Conservation (phyloP, 1,140 invertebrate genomes). For the Drosophila willistoni region DNA sequence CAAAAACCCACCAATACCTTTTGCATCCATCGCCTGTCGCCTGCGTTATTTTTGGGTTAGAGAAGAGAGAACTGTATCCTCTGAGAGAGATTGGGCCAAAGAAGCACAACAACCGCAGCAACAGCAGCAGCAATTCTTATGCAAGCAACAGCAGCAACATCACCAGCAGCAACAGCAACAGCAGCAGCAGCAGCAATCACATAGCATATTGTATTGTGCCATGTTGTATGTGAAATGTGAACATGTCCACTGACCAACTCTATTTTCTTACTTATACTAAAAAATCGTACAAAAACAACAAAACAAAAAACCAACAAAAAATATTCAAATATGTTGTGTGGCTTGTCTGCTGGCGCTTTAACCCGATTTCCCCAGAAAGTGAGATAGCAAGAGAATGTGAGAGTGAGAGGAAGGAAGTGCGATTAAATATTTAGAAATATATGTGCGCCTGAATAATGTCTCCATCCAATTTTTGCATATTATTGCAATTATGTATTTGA, state of each 20-base stretch:
- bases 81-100: constrained; percentile 4
- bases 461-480: constrained; percentile 29
- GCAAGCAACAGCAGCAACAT: constrained; percentile 7
- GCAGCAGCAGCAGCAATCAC: constrained; percentile 21
- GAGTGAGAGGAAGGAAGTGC: neutral
- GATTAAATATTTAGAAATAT: constrained; percentile 4
- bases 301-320: neutral
- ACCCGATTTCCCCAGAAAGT: neutral
- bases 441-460: constrained; percentile 25
- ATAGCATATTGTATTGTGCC: constrained; percentile 9
- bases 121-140: constrained; percentile 2
- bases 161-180: constrained; percentile 31
- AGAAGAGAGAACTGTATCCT: constrained; percentile 6
- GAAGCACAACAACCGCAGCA: constrained; percentile 5
- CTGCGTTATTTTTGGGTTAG: constrained; percentile 13
- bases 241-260: constrained; percentile 44
- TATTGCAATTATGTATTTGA: constrained; percentile 14
- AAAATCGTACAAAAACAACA: constrained; percentile 14
- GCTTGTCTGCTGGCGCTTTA: constrained; percentile 1
- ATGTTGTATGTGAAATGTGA: constrained; percentile 19
- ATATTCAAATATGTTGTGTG: constrained; percentile 14
- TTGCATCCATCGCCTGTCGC: constrained; percentile 33
- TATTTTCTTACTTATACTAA: constrained; percentile 29
- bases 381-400: neutral
- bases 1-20: constrained; percentile 13